Base-by-base conservation (phyloP, 2,113 vertebrate species). In the Corythoichthys haematopterus region DNA sequence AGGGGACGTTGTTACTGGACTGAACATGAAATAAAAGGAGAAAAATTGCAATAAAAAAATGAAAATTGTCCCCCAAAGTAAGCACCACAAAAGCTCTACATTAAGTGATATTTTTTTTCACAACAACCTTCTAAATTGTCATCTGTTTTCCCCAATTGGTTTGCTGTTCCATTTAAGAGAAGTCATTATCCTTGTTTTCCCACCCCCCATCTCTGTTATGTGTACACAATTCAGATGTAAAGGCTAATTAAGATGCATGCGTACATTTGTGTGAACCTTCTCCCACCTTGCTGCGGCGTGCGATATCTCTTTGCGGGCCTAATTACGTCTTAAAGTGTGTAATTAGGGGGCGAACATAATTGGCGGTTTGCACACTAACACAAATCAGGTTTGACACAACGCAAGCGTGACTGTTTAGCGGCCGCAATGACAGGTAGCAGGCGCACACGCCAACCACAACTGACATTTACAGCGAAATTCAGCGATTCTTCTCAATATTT, bases 301-400 rank as follows among this genome's bases (percentile, higher is more conserved):
- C 72, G 72, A 83, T 83, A 79, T 78, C 66, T 79, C 76, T 77
- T 68, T 78, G 75, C 82, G 75, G 77, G 71, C 80, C 82, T 88
- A 88, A 90, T 88, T 87, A 86, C 68, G 55, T 90, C 79, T 87
- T 89, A 84, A 88, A 87, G 82, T 86, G 79, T 78, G 75, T 82
- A 88, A 88, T 90, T 88, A 88, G 82, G 73, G 77, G 60, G 77
- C 58, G n/a, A 80, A 78, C 77, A 71, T 87, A 89, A 90, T 87
- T 88, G 80, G 78, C 66, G 77, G 80, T 87, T 88, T 85, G 81
- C 75, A 78, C 80, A 80, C 80, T 5, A 81, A 84, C 76, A 85
- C 78, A 81, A 86, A 81, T 83, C 69, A 75, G 53, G 63, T 77
- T 83, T 80, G 84, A 86, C 83, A 83, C 79, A 40, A 55, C 71